Conservation (phyloP, 2,888 invertebrate species). For the Nysson spinosus region DNA sequence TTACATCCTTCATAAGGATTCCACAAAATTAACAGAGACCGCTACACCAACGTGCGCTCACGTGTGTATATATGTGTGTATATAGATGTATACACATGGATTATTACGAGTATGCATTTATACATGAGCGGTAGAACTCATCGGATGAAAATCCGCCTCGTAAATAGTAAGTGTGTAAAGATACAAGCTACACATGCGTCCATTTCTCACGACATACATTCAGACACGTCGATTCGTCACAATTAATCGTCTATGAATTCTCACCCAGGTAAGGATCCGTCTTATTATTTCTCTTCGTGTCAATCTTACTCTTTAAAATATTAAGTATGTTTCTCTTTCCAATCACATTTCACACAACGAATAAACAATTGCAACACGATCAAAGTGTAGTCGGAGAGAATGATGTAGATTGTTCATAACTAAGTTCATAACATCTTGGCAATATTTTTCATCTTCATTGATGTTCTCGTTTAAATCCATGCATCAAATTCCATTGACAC, state of each 20-base stretch:
- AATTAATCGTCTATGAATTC: constrained; percentile 13
- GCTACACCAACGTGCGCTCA: constrained; percentile 48
- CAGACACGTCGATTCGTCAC: constrained; percentile 21
- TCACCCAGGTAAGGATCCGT: constrained; percentile 6
- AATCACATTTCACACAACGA: constrained; percentile 52
- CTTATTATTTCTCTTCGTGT: constrained; percentile 10
- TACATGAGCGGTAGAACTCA: constrained; percentile 41
- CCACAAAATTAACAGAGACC: constrained; percentile 57
- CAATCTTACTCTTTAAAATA: constrained; percentile 1
- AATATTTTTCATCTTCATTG: constrained; percentile 1
- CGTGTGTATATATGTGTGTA: constrained; percentile 31
- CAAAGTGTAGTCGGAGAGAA: constrained; percentile 51
- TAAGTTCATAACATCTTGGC: constrained; percentile 35
- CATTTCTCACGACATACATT: constrained; percentile 32
- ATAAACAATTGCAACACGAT: constrained; percentile 47
- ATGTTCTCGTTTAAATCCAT: constrained; percentile 13
- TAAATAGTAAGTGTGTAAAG: constrained; percentile 52
- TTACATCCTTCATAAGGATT: constrained; percentile 74
- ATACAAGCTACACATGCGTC: constrained; percentile 52
- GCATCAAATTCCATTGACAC: too few relatives aligned
- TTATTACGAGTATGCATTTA: constrained; percentile 29
- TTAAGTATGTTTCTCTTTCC: constrained; percentile 27
- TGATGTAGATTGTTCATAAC: constrained; percentile 57
- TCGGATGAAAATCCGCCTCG: constrained; percentile 37
- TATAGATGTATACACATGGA: constrained; percentile 22